Percentiles rank a stretch among this genome's conserved stretches.
Evolutionary conservation across 2,113 vertebrate species (phyloP).

Genomic region (Ovibos moschatus): DNA sequence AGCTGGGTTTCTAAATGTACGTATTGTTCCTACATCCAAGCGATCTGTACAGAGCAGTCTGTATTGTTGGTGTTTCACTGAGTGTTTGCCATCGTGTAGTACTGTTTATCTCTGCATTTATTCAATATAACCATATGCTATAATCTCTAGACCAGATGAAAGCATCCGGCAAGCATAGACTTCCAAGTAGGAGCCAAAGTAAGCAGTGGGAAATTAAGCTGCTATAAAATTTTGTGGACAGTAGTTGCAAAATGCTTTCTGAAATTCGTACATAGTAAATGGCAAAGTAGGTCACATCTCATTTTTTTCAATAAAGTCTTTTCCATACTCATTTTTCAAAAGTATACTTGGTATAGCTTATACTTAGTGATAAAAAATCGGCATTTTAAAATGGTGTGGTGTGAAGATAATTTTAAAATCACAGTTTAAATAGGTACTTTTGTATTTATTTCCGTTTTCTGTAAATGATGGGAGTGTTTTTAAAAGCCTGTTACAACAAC

Average conservation of each 20-base stretch:
- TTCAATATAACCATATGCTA: not conserved
- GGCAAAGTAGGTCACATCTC: constrained; percentile 36
- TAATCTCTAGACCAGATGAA: constrained; percentile 45
- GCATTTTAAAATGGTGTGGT: constrained; percentile 10
- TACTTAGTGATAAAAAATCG: constrained; percentile 25
- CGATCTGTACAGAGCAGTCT: not conserved
- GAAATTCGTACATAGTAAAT: constrained; percentile 26
- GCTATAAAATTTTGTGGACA: constrained; percentile 50
- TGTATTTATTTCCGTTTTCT: constrained; percentile 40
- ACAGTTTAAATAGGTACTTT: constrained; percentile 21
- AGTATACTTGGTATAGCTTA: not conserved
- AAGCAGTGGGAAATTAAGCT: constrained; percentile 45
- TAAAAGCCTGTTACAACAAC: not conserved
- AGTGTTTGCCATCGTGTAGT: constrained; percentile 5
- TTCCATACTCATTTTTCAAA: constrained; percentile 34
- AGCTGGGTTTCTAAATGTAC: constrained; percentile 23
- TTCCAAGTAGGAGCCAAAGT: constrained; percentile 40
- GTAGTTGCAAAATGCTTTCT: constrained; percentile 48
- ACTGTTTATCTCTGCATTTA: constrained; percentile 45
- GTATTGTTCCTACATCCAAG: constrained; percentile 12
- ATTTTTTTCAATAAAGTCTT: constrained; percentile 6
- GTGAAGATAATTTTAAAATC: constrained; percentile 29
- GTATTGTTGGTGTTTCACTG: not conserved
- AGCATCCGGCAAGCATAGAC: constrained; percentile 25
- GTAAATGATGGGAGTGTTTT: not conserved